A percentile compares a stretch with the other conserved stretches of the same genome.
Conservation (phyloP, 2,113 vertebrate species). For the Pseudorasbora parva region DNA sequence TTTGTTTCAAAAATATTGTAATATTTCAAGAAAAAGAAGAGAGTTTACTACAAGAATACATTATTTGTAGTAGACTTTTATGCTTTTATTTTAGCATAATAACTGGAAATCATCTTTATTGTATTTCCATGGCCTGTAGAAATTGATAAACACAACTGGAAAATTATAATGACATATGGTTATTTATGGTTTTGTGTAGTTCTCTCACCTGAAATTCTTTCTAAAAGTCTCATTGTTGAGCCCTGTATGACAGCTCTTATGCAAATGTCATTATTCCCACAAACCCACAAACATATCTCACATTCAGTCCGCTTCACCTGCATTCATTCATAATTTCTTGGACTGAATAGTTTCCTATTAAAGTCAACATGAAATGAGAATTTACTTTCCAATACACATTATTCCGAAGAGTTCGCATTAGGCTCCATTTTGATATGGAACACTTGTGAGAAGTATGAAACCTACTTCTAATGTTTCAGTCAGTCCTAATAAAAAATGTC, state of each 20-base stretch:
- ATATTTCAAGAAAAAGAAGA: neutral
- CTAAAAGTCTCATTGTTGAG: neutral
- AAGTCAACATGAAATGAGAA: slow-evolving; percentile 35
- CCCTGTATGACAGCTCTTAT: neutral
- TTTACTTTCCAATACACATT: neutral
- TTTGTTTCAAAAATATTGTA: neutral
- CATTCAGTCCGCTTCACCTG: neutral
- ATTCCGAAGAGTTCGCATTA: neutral
- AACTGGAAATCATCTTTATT: neutral
- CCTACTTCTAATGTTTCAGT: neutral
- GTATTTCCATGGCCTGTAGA: too few relatives aligned
- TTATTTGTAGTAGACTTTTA: neutral
- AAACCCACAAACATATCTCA: slow-evolving; percentile 1
- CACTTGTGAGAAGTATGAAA: neutral
- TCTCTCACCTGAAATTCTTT: neutral
- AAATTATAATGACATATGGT: too few relatives aligned
- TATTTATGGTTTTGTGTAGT: neutral
- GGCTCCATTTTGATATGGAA: neutral
- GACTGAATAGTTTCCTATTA: neutral
- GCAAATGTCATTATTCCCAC: neutral
- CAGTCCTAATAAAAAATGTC: neutral
- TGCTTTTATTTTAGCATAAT: neutral
- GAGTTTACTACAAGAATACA: neutral
- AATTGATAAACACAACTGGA: too few relatives aligned
- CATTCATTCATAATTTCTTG: slow-evolving; percentile 21